Percentiles rank a stretch among this genome's conserved stretches.
phyloP scores from a whole-genome alignment of 2,797 vertebrate genomes.

The Phoebastria nigripes region DNA sequence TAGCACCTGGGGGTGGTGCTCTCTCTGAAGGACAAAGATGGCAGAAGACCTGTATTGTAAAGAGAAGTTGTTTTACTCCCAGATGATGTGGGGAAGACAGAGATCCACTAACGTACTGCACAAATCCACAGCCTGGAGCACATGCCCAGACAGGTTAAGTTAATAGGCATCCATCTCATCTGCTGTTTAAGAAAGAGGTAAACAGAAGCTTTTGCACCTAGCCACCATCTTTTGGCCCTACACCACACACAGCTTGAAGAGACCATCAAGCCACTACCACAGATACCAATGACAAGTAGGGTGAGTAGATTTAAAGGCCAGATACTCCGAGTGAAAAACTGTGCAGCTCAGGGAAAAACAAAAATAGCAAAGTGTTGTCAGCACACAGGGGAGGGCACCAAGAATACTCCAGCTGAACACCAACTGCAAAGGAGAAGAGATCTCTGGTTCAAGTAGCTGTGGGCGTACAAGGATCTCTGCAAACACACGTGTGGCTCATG shows the following conservation, averaged over 20 bases:
- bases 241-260: background rate
- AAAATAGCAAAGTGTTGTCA: background rate
- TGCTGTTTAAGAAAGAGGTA: background rate
- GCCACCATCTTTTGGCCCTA: background rate
- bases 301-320: background rate
- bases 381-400: background rate
- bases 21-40: background rate
- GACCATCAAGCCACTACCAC: background rate
- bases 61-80: background rate
- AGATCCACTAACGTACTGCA: accelerated
- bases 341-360: background rate
- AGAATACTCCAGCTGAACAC: background rate
- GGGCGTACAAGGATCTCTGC: background rate
- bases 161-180: background rate
- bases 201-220: background rate
- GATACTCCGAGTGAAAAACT: background rate
- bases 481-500: background rate
- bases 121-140: background rate
- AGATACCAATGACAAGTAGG: background rate
- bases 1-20: background rate
- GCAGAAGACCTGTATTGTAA: background rate
- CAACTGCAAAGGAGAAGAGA: background rate
- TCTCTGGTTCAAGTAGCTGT: background rate
- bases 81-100: background rate
- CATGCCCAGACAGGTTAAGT: background rate